phyloP scores from a whole-genome alignment of 1,140 invertebrate genomes.

The Leptestheria dahalacensis region DNA sequence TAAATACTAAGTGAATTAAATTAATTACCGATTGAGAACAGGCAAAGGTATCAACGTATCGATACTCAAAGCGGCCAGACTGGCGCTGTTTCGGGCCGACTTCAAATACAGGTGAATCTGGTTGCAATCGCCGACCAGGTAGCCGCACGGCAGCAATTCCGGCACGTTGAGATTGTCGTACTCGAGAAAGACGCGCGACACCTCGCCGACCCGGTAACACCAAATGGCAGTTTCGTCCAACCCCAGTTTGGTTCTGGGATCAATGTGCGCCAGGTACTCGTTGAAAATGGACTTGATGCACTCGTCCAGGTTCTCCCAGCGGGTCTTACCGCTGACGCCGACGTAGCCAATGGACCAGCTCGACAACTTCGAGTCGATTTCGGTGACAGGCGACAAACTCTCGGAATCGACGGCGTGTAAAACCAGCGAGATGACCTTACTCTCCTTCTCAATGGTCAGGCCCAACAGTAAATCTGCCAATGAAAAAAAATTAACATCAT shows the following conservation, averaged over 20 bases:
- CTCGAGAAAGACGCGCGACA: conserved; percentile 34
- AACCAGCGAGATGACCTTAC: neutral
- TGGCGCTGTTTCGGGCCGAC: conserved; percentile 65
- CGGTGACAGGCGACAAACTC: neutral
- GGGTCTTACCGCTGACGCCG: conserved; percentile 78
- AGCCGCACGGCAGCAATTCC: conserved; percentile 82
- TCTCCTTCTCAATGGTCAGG: neutral
- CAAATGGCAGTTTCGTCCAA: conserved; percentile 75
- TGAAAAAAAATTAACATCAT: conserved; percentile 4
- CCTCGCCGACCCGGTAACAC: conserved; percentile 83
- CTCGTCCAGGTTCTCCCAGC: conserved; percentile 86
- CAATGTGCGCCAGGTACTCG: conserved; percentile 82
- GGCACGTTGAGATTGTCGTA: conserved; percentile 35
- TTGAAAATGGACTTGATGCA: conserved; percentile 78
- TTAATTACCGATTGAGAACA: conserved; percentile 62
- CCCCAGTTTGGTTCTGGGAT: conserved; percentile 80
- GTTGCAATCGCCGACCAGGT: conserved; percentile 65
- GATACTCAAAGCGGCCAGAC: conserved; percentile 83
- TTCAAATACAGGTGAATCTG: conserved; percentile 39
- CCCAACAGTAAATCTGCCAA: conserved; percentile 2
- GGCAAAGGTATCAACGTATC: conserved; percentile 92
- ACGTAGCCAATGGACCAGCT: conserved; percentile 61
- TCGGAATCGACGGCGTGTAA: neutral
- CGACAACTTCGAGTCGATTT: neutral
- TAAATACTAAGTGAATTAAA: neutral